Percentiles rank a stretch among this genome's conserved stretches.
phyloP scores from a whole-genome alignment of 2,797 vertebrate genomes.

The Nothura maculosa region DNA sequence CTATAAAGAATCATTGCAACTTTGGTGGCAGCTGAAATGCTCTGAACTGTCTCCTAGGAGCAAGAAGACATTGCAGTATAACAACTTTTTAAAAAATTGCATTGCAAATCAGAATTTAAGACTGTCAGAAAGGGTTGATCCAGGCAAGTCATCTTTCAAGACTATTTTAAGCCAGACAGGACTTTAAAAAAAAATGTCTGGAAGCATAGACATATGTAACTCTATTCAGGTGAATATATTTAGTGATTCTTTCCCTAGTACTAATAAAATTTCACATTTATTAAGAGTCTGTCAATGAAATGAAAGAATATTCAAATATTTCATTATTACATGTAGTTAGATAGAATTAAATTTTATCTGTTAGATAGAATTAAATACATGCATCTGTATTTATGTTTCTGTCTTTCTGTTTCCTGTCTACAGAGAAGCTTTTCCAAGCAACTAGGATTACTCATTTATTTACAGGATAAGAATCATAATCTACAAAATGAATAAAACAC shows the following conservation, averaged over 20 bases:
- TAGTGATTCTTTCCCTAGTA: background rate
- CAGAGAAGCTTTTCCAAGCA: background rate
- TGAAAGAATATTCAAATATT: background rate
- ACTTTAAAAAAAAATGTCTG: background rate
- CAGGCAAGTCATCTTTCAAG: conserved; percentile 46
- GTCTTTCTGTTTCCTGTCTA: background rate
- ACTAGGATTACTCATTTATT: background rate
- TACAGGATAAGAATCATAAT: background rate
- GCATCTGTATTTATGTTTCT: background rate
- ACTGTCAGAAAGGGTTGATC: conserved; percentile 37
- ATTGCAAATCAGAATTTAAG: conserved; percentile 60
- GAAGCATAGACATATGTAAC: conserved; percentile 1
- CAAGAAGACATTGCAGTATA: conserved; percentile 71
- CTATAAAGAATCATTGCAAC: conserved; percentile 61
- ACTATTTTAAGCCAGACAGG: conserved; percentile 44
- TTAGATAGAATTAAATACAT: background rate
- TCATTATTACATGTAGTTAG: background rate
- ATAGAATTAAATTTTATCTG: too few species aligned
- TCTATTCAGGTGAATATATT: conserved; percentile 30
- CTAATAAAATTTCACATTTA: background rate
- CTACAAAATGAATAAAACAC: background rate
- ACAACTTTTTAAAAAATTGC: conserved; percentile 45
- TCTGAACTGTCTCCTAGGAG: conserved; percentile 72
- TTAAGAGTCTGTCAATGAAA: background rate
- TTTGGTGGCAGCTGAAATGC: conserved; percentile 65